Evolutionary conservation across 2,888 invertebrate genomes (phyloP).

Genomic region (Xanthorhoe designata): DNA sequence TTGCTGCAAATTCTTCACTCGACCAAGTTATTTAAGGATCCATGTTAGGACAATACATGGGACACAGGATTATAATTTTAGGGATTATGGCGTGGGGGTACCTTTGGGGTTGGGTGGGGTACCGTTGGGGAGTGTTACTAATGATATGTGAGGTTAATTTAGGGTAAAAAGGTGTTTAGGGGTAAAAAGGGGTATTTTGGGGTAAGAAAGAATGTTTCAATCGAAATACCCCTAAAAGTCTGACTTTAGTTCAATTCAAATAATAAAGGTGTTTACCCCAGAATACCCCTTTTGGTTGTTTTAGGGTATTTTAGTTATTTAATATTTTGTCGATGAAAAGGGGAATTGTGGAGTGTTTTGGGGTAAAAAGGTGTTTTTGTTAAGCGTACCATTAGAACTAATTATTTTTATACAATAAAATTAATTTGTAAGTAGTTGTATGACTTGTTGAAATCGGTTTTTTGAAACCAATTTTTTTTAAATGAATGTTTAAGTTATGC

Average conservation of each 20-base stretch:
- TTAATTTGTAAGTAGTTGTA: not conserved
- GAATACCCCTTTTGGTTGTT: too few relatives aligned
- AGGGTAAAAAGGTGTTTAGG: not conserved
- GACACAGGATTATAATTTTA: conserved; percentile 73
- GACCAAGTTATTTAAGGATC: conserved; percentile 74
- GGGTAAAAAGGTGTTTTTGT: too few relatives aligned
- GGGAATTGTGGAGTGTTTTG: not conserved
- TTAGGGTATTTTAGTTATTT: too few relatives aligned
- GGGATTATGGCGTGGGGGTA: conserved; percentile 48
- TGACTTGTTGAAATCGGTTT: not conserved
- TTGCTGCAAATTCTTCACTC: conserved; percentile 78
- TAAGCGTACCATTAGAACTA: too few relatives aligned
- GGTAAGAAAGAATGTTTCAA: not conserved
- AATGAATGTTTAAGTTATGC: not conserved
- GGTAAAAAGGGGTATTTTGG: not conserved
- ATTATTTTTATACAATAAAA: too few relatives aligned
- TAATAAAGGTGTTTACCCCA: too few relatives aligned
- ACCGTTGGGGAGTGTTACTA: conserved; percentile 22
- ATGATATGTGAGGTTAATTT: conserved; percentile 12
- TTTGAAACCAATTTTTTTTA: not conserved
- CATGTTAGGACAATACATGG: conserved; percentile 78
- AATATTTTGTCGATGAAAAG: not conserved
- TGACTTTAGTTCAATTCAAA: too few relatives aligned
- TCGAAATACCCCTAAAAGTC: too few relatives aligned
- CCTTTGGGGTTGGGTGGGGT: conserved; percentile 29